Percentiles rank a stretch among this genome's conserved stretches.
phyloP scores from a whole-genome alignment of 2,113 vertebrate genomes.

The Columbina picui region DNA sequence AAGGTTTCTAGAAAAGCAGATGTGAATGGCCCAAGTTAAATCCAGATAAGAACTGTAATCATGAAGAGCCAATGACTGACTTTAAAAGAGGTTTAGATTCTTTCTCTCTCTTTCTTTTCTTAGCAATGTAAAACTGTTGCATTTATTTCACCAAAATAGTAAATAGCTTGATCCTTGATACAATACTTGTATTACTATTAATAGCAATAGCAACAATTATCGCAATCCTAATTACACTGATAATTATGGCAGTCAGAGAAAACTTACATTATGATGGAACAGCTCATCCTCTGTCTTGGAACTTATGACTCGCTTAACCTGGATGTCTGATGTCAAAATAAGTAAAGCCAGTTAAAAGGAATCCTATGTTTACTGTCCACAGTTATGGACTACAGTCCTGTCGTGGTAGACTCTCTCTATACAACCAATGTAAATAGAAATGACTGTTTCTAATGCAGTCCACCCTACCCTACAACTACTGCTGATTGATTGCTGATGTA shows the following conservation, averaged over 20 bases:
- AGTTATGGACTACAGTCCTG: not conserved
- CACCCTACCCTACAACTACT: not conserved
- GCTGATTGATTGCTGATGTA: not conserved
- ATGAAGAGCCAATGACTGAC: not conserved
- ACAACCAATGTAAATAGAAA: not conserved
- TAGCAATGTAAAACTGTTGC: not conserved
- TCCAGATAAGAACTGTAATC: not conserved
- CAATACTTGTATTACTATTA: not conserved
- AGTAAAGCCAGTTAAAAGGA: not conserved
- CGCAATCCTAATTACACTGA: not conserved
- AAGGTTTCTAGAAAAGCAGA: not conserved
- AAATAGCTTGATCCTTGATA: not conserved
- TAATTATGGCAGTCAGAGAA: not conserved
- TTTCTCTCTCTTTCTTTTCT: not conserved
- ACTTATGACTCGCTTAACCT: accelerated
- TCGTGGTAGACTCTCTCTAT: not conserved
- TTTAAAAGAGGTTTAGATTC: not conserved
- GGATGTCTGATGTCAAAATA: not conserved
- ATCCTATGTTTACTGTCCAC: not conserved
- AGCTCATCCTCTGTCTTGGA: not conserved
- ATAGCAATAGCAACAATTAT: not conserved
- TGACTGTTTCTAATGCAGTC: not conserved
- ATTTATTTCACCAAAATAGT: not conserved
- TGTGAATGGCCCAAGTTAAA: not conserved
- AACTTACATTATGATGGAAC: not conserved